Evolutionary conservation across 1,140 invertebrate species (phyloP).

Genomic region (Papilio polyxenes): DNA sequence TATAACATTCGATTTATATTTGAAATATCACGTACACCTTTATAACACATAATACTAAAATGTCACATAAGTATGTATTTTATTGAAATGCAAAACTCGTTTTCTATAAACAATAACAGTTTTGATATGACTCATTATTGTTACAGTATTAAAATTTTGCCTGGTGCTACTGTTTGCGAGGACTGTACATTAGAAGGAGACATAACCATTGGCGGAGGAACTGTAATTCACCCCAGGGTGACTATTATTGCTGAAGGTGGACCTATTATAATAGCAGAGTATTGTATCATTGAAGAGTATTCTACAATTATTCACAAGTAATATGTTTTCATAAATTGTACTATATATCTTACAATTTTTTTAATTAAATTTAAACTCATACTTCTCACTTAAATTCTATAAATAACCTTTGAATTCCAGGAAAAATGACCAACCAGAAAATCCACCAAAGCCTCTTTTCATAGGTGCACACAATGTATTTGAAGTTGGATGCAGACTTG

Average conservation of each 20-base stretch:
- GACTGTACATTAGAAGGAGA: conserved; percentile 96
- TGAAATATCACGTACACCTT: background rate
- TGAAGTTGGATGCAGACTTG: conserved; percentile 91
- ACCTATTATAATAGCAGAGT: conserved; percentile 97
- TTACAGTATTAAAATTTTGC: conserved; percentile 90
- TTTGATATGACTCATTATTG: conserved; percentile 31
- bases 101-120: conserved; percentile 1
- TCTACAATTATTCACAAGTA: conserved; percentile 91
- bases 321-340: background rate
- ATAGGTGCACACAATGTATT: conserved; percentile 98
- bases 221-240: conserved; percentile 96
- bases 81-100: background rate
- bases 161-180: conserved; percentile 94
- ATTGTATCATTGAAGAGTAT: conserved; percentile 97
- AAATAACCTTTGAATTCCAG: conserved; percentile 48
- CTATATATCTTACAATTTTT: too few species aligned
- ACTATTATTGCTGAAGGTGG: conserved; percentile 96
- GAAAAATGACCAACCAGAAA: conserved; percentile 75
- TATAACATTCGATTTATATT: background rate
- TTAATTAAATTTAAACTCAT: too few species aligned
- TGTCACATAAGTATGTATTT: conserved; percentile 57
- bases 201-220: conserved; percentile 93
- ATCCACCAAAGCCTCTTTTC: conserved; percentile 83
- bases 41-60: conserved; percentile 17
- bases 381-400: background rate